Conservation (phyloP, 2,113 vertebrate species). For the Calyptommatus sinebrachiatus region DNA sequence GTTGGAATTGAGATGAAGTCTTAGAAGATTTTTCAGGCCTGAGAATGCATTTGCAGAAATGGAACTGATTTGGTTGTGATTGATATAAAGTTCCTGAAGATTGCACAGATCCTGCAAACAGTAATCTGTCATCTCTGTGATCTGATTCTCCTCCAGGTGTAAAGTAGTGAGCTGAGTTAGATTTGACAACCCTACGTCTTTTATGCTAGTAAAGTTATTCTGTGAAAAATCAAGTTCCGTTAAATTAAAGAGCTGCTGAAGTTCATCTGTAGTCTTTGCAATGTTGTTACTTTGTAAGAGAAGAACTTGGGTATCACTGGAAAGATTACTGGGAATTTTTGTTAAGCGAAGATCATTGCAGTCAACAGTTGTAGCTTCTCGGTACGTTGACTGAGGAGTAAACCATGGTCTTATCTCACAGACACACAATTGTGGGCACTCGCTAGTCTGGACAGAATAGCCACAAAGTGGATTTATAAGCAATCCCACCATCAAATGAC, state of each 20-base stretch:
- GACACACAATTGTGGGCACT: slow-evolving; percentile 95
- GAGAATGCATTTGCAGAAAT: slow-evolving; percentile 91
- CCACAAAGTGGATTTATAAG: slow-evolving; percentile 71
- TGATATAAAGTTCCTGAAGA: slow-evolving; percentile 96
- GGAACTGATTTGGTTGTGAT: slow-evolving; percentile 95
- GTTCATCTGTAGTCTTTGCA: slow-evolving; percentile 85
- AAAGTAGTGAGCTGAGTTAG: slow-evolving; percentile 94
- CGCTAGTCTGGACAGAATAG: slow-evolving; percentile 76
- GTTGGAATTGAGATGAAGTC: slow-evolving; percentile 97
- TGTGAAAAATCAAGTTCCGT: slow-evolving; percentile 96
- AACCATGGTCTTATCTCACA: slow-evolving; percentile 98
- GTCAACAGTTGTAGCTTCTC: slow-evolving; percentile 95
- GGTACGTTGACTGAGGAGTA: slow-evolving; percentile 95
- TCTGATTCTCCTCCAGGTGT: slow-evolving; percentile 96
- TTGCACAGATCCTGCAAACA: slow-evolving; percentile 91
- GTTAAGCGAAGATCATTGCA: slow-evolving; percentile 96
- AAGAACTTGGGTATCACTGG: slow-evolving; percentile 95
- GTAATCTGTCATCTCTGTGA: slow-evolving; percentile 89
- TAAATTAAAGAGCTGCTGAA: slow-evolving; percentile 92
- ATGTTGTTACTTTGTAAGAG: slow-evolving; percentile 98
- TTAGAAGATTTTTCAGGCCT: slow-evolving; percentile 86
- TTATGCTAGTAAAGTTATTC: slow-evolving; percentile 93
- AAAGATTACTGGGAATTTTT: slow-evolving; percentile 92
- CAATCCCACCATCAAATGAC: slow-evolving; percentile 75
- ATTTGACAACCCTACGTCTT: slow-evolving; percentile 89